phyloP scores from a whole-genome alignment of 2,113 vertebrate genomes.

The Empidonax alnorum region DNA sequence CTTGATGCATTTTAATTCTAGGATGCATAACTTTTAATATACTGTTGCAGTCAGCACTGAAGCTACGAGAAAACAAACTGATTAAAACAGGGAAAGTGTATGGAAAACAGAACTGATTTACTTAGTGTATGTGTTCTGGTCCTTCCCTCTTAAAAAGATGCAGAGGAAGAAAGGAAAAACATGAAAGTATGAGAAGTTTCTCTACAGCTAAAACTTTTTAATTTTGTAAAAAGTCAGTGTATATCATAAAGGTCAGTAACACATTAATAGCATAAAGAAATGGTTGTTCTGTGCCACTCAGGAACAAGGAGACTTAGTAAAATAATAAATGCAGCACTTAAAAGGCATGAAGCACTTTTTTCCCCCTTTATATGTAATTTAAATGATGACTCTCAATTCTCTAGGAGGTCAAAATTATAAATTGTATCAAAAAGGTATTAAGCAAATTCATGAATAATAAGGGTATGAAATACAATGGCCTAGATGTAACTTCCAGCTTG shows the following conservation, averaged over 20 bases:
- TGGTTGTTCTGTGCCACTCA: not conserved
- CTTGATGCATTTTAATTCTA: not conserved
- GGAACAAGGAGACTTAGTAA: not conserved
- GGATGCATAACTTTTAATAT: not conserved
- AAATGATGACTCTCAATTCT: constrained; percentile 5
- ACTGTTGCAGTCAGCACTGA: not conserved
- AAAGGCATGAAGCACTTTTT: not conserved
- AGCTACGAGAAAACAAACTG: not conserved
- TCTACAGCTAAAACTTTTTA: not conserved
- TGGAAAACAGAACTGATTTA: not conserved
- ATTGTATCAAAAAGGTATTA: constrained; percentile 28
- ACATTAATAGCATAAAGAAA: not conserved
- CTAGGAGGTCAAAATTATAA: constrained; percentile 24
- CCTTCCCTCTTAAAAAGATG: not conserved
- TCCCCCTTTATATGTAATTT: not conserved
- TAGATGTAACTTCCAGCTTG: not conserved
- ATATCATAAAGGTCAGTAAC: not conserved
- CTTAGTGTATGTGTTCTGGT: not conserved
- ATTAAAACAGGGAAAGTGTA: not conserved
- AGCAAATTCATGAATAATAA: constrained; percentile 8
- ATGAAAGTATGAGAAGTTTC: not conserved
- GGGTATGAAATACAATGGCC: not conserved
- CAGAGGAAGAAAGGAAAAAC: not conserved
- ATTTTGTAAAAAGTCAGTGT: not conserved
- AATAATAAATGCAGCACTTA: constrained; percentile 27